Evolutionary conservation across 2,888 invertebrate species (phyloP).

Genomic region (Cephus spinipes): DNA sequence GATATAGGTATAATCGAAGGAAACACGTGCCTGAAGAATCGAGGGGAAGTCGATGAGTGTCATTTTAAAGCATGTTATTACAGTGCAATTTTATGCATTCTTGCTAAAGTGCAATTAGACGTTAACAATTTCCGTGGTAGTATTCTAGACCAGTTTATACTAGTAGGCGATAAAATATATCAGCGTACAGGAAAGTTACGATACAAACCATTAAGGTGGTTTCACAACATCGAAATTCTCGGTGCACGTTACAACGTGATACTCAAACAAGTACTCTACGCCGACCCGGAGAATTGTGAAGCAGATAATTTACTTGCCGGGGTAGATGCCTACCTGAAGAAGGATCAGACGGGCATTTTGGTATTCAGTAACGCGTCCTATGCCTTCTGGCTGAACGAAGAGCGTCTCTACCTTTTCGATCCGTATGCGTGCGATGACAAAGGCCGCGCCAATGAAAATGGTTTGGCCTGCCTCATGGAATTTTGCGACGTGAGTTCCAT

Average conservation of each 20-base stretch:
- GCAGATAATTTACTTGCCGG: slow-evolving; percentile 36
- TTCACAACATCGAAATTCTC: slow-evolving; percentile 50
- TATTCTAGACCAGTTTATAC: slow-evolving; percentile 50
- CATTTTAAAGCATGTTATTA: slow-evolving; percentile 57
- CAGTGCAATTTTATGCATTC: slow-evolving; percentile 52
- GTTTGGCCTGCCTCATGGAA: slow-evolving; percentile 47
- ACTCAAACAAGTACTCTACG: slow-evolving; percentile 48
- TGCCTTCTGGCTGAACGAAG: slow-evolving; percentile 52
- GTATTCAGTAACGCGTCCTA: slow-evolving; percentile 50
- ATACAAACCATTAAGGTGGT: slow-evolving; percentile 47
- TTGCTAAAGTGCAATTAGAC: slow-evolving; percentile 49
- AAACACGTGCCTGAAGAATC: slow-evolving; percentile 39
- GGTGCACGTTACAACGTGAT: slow-evolving; percentile 47
- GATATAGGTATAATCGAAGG: slow-evolving; percentile 46
- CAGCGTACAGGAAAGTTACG: slow-evolving; percentile 44
- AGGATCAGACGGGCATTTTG: slow-evolving; percentile 53
- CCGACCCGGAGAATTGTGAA: slow-evolving; percentile 47
- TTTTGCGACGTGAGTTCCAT: slow-evolving; percentile 42
- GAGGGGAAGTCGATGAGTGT: slow-evolving; percentile 29
- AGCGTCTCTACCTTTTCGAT: slow-evolving; percentile 54
- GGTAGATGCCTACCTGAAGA: slow-evolving; percentile 39
- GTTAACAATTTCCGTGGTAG: slow-evolving; percentile 39
- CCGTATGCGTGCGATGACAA: slow-evolving; percentile 55
- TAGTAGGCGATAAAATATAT: slow-evolving; percentile 45
- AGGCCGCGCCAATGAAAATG: slow-evolving; percentile 38